Percentiles rank a stretch among this genome's conserved stretches.
phyloP scores from a whole-genome alignment of 1,140 invertebrate species.

The Orchestia grillus region DNA sequence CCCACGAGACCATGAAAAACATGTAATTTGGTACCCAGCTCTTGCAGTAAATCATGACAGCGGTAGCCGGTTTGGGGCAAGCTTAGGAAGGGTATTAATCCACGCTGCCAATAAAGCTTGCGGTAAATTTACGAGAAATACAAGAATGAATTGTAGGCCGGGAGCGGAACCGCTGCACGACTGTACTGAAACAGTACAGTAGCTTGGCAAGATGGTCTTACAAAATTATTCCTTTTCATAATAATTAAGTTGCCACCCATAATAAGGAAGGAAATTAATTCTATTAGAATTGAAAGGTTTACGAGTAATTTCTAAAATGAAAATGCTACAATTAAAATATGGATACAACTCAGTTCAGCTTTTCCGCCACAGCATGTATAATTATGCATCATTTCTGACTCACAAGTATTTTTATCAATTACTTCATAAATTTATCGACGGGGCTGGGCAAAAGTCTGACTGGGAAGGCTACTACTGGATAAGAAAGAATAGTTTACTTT shows the following conservation, averaged over 20 bases:
- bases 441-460: too few species aligned
- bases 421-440: too few species aligned
- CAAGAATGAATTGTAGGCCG: not conserved
- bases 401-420: too few species aligned
- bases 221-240: not conserved
- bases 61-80: not conserved
- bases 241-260: not conserved
- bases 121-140: not conserved
- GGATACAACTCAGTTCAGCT: too few species aligned
- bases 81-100: not conserved
- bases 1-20: constrained; percentile 19
- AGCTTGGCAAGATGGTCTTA: not conserved
- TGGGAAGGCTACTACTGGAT: too few species aligned
- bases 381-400: too few species aligned
- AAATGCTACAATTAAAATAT: too few species aligned
- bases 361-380: too few species aligned
- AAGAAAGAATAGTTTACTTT: too few species aligned
- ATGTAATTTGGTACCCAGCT: constrained; percentile 21
- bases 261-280: too few species aligned
- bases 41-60: constrained; percentile 35
- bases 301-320: too few species aligned
- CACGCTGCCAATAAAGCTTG: not conserved
- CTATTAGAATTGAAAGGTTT: too few species aligned
- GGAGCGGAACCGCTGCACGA: not conserved
- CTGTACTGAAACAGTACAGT: not conserved